A percentile compares a stretch with the other conserved stretches of the same genome.
phyloP scores from a whole-genome alignment of 2,888 invertebrate species.

The Epirrita christyi region DNA sequence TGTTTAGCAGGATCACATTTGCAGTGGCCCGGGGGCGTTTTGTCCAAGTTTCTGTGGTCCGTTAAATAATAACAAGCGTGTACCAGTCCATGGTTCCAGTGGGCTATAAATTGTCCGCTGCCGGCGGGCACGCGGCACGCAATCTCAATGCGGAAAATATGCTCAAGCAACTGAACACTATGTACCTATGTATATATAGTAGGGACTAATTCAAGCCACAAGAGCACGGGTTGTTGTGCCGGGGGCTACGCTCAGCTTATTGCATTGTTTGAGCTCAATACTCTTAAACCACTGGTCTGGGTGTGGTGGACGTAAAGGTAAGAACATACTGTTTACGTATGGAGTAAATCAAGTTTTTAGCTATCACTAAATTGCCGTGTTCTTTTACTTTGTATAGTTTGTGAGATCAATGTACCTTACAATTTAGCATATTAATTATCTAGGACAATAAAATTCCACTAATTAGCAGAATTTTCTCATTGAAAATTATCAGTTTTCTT shows the following conservation, averaged over 20 bases:
- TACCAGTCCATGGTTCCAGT: slow-evolving; percentile 63
- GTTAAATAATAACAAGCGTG: slow-evolving; percentile 76
- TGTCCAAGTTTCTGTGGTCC: slow-evolving; percentile 62
- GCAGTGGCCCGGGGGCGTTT: slow-evolving; percentile 57
- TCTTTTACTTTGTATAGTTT: no score
- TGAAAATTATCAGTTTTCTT: no score
- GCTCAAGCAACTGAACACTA: slow-evolving; percentile 24
- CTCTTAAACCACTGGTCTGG: slow-evolving; percentile 22
- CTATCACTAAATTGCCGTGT: slow-evolving; percentile 1
- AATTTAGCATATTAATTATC: no score
- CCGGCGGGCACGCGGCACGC: slow-evolving; percentile 82
- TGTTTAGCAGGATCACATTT: slow-evolving; percentile 65
- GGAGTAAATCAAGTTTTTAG: slow-evolving; percentile 7
- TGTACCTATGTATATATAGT: slow-evolving; percentile 13
- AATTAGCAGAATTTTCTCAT: no score
- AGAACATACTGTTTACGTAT: slow-evolving; percentile 21
- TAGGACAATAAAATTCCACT: no score
- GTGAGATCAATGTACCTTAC: no score
- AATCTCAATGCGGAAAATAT: slow-evolving; percentile 83
- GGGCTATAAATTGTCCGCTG: slow-evolving; percentile 79
- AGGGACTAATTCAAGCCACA: slow-evolving; percentile 16
- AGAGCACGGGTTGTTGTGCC: slow-evolving; percentile 31
- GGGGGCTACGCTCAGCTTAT: slow-evolving; percentile 30
- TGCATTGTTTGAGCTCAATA: slow-evolving; percentile 35
- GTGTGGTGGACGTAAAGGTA: neutral